Percentiles rank a stretch among this genome's conserved stretches.
phyloP scores from a whole-genome alignment of 2,113 vertebrate genomes.

The Beaufortia kweichowensis region DNA sequence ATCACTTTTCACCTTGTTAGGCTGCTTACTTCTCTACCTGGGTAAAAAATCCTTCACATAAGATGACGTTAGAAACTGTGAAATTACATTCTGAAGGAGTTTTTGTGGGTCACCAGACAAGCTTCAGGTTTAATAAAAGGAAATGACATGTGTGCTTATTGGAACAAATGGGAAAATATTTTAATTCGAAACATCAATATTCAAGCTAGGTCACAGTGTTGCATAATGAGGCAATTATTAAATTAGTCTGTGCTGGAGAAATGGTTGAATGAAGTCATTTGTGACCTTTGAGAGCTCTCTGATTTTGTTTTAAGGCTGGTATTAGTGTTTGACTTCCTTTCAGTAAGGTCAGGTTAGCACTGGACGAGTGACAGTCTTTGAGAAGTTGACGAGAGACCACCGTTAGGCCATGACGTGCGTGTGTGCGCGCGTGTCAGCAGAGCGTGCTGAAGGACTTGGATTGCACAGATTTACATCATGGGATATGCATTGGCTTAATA shows the following conservation, averaged over 20 bases:
- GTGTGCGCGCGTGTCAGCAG: conserved; percentile 60
- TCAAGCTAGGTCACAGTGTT: conserved; percentile 39
- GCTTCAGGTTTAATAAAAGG: conserved; percentile 52
- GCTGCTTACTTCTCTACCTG: too few species aligned
- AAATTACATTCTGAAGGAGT: too few species aligned
- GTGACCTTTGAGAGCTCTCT: conserved; percentile 7
- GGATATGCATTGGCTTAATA: conserved; percentile 68
- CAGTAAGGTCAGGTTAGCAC: conserved; percentile 50
- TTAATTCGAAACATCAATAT: conserved; percentile 63
- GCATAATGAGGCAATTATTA: conserved; percentile 55
- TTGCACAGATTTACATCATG: conserved; percentile 70
- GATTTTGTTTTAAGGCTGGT: background rate
- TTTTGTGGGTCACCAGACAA: too few species aligned
- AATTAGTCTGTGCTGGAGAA: conserved; percentile 42
- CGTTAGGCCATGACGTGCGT: conserved; percentile 50
- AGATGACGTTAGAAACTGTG: too few species aligned
- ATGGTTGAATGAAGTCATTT: conserved; percentile 50
- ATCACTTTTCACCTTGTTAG: too few species aligned
- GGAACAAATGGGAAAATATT: conserved; percentile 57
- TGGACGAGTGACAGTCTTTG: conserved; percentile 42
- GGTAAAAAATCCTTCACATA: too few species aligned
- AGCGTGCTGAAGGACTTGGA: conserved; percentile 72
- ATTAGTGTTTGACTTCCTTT: conserved; percentile 41
- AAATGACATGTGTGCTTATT: conserved; percentile 53
- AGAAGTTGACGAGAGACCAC: conserved; percentile 41